Evolutionary conservation across 2,888 invertebrate species (phyloP), one percentile per base, ranked within the genome.

Genomic region (Autographa pulchrina): DNA sequence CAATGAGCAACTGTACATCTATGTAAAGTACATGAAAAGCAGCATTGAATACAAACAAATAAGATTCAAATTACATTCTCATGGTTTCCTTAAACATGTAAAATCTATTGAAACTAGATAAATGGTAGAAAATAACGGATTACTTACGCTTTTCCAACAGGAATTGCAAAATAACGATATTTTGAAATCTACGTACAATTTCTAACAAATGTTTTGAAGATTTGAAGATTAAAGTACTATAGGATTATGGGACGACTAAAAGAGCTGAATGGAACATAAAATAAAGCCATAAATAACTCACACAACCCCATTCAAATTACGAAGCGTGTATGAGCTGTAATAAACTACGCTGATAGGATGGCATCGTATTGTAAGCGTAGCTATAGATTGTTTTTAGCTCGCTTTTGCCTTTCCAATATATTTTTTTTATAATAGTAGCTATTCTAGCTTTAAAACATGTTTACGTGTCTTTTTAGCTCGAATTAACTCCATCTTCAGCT

Each of bases 251-350:
- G 70, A 71, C 60, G 77, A 78, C 75, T 77, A 82, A 82, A 72
- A 80, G 62, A 77, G 62, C 43, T 71, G 67, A 72, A 71, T 72
- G 58, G 59, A 63, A 74, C 70, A 77, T 75, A 78, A 80, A 85
- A 84, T 83, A 81, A 74, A 71, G 72, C 63, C 11, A 85, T 84
- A 83, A 83, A 83, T 83, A 80, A 81, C 76, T 68, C 20, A 75
- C 71, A 81, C 80, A 78, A 67, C 70, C 77, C 72, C 79, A 83
- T 85, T 79, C 81, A 85, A 83, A 85, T 82, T 83, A 85, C 81
- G 75, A 77, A 72, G 66, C 74, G 73, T 63, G 77, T 85, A 84
- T 80, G 85, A 79, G 71, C 72, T 56, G 63, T 64, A 75, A 83
- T 80, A 80, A 80, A 83, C 78, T 78, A 80, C 75, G 73, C 16